These are phyloP conservation scores for Lophura nycthemera DNA, from an alignment of 2,113 vertebrate species.

Conservation along the genomic window DNA sequence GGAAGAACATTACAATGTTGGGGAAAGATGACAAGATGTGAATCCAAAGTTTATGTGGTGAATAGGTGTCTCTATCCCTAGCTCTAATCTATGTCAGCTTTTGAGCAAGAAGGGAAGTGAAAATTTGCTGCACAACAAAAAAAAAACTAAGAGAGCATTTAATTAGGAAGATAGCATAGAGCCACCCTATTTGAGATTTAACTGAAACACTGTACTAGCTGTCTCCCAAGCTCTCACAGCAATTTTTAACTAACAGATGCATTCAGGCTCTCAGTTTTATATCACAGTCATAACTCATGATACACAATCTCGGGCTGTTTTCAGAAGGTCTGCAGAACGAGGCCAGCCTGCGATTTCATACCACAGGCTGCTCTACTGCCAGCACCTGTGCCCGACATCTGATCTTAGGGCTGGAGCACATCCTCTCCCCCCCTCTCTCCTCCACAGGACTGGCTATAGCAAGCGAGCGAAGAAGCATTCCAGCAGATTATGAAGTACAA, in stretches of 20 bases:
- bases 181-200: neutral
- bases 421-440: conserved; percentile 49
- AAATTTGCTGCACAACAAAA: conserved; percentile 4
- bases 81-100: neutral
- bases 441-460: neutral
- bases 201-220: neutral
- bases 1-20: neutral
- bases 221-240: conserved; percentile 31
- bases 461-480: conserved; percentile 67
- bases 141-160: neutral
- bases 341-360: conserved; percentile 64
- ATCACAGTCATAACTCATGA: conserved; percentile 68
- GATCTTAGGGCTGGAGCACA: conserved; percentile 66
- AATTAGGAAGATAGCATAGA: neutral
- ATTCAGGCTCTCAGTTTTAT: conserved; percentile 65
- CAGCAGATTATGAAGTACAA: conserved; percentile 71
- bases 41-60: neutral
- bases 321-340: conserved; percentile 21
- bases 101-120: neutral
- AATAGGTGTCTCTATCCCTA: neutral
- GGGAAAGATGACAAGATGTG: neutral
- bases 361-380: conserved; percentile 9
- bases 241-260: conserved; percentile 68
- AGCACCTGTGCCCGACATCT: conserved; percentile 75
- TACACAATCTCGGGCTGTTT: conserved; percentile 64